Evolutionary conservation across 2,797 vertebrate species (phyloP), one percentile per base, ranked within the genome.

Genomic region (Ambastaia sidthimunki): DNA sequence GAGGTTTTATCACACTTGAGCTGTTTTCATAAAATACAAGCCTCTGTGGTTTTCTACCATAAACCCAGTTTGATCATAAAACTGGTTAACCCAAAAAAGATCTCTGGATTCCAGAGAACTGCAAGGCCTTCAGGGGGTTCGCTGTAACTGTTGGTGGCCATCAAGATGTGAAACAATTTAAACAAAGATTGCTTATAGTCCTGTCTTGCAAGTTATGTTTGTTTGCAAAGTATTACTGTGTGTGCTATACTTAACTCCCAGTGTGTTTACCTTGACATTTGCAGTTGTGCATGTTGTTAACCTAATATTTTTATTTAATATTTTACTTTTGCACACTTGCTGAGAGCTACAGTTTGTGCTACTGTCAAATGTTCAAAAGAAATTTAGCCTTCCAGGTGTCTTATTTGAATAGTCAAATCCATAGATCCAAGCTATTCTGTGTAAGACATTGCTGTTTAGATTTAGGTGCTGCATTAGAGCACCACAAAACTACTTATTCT

Each of bases 381-480:
- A 76, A 72, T 54, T n/a, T 41, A 21, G 37, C 71, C 59, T 15
- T 54, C 15, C 63, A 66, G 63, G 78, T 69, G 54, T 23, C 13
- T 72, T 63, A 84, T 86, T 86, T 86, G 85, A 78, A 69, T 86
- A 80, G 67, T 74, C 77, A 86, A 86, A 86, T 78, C 1, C 13
- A 48, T 4, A 12, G 41, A 59, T 74, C 60, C 19, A 76, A 34
- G 55, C 25, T 66, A 68, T 73, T 70, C 23, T 47, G 59, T 71
- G 44, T 37, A 63, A 76, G 55, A 28, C 34, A 48, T 25, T 52
- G 3, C 57, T 55, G 74, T 77, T 28, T 50, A 65, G 47, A 79
- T 65, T 63, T 31, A 19, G 52, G 4, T 60, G 48, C 57, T 67
- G 37, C 28, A 72, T 16, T 44, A 69, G 62, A 62, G 52, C 69